Evolutionary conservation across 2,888 invertebrate genomes (phyloP), one percentile per base, ranked within the genome.

Genomic region (Ichneumoninae sp.): DNA sequence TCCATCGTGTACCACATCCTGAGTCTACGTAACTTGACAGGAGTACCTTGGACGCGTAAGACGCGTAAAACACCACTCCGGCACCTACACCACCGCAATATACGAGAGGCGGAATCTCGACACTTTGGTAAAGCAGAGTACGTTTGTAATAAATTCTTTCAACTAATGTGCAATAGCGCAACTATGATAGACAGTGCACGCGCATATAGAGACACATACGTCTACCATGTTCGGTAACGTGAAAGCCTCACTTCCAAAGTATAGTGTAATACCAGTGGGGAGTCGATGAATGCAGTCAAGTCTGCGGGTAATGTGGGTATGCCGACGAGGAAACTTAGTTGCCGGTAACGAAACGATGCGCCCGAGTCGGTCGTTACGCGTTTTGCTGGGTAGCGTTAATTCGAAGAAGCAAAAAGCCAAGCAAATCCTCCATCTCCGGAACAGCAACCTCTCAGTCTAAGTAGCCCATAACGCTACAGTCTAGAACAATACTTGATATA

Each of bases 381-480:
- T 82, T 85, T 85, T 85, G 79, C 78, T 33, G 70, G 71, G 65
- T 69, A 60, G 50, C 81, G 85, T 82, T 85, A 82, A 85, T 85
- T 82, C 85, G 74, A 30, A 40, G 66, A 40, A 71, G 85, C 79
- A 85, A 85, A 85, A 82, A 85, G 78, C 57, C 70, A 47, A 74
- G 47, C 47, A 57, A 60, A 65, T 63, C 22, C 68, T 40, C 33
- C 75, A 36, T 54, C 75, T 50, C 8, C 33, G n/a, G 47, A 50
- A 44, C 44, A 50, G 69, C 40, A 83, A 75, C 33, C n/a, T 33
- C 69, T 30, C 8, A 47, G 65, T 75, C 63, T 78, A 76, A 83
- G 80, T 76, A 83, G 52, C 44, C 75, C 66, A 66, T 66, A 69
- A 81, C 63, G 44, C 68, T 66, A 33, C 33, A 47, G 16, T 54